These are phyloP conservation scores for Desoria tigrina DNA, from an alignment of 2,888 invertebrate genomes.

Conservation along the genomic window DNA sequence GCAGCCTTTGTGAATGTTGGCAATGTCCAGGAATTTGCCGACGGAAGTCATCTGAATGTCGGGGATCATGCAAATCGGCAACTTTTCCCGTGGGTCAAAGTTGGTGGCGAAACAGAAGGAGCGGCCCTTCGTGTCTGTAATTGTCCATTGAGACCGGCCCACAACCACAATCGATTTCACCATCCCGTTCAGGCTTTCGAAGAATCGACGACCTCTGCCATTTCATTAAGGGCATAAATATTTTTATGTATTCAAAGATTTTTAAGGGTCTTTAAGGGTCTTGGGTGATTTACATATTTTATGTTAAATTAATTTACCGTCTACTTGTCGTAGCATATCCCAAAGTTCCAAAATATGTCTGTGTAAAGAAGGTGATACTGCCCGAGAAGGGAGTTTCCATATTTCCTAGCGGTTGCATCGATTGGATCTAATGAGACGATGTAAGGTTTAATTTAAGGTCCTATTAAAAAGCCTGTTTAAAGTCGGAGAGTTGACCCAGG, in stretches of 20 bases:
- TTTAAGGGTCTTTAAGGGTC: no score
- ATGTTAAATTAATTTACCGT: no score
- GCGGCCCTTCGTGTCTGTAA: not conserved
- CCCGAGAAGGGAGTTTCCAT: not conserved
- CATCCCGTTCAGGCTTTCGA: not conserved
- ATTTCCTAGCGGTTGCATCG: constrained; percentile 14
- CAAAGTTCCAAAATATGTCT: not conserved
- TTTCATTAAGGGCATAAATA: no score
- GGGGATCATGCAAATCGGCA: constrained; percentile 5
- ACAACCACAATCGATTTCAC: constrained; percentile 1
- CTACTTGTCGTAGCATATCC: not conserved
- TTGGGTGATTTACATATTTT: no score
- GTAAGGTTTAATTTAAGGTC: no score
- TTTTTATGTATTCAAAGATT: no score
- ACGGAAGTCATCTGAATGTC: not conserved
- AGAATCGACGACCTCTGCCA: constrained; percentile 5
- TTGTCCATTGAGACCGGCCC: constrained; percentile 13
- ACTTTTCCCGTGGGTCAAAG: constrained; percentile 5
- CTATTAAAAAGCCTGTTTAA: no score
- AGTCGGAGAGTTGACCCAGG: no score
- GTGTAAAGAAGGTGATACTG: constrained; percentile 3
- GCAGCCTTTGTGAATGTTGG: constrained; percentile 6
- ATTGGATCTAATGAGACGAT: not conserved
- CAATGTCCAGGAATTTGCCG: not conserved
- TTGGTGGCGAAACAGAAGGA: constrained; percentile 13